A percentile compares a stretch with the other conserved stretches of the same genome.
Conservation (phyloP, 2,888 invertebrate species). For the Drosophila acutilabella region DNA sequence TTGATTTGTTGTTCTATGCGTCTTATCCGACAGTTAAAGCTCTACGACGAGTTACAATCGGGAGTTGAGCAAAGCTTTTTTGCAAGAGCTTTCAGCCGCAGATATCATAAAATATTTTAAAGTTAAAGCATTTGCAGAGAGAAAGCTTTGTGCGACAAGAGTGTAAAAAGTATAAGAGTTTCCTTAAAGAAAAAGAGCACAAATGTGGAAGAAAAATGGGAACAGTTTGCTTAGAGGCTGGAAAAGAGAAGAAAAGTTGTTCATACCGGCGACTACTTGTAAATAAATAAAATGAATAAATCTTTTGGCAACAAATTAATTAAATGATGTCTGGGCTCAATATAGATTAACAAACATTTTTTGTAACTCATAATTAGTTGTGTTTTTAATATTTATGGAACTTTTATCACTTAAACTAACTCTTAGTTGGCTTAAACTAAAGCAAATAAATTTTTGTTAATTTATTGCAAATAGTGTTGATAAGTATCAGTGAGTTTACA, state of each 20-base stretch:
- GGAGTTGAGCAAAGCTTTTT: conserved; percentile 30
- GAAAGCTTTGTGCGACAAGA: conserved; percentile 29
- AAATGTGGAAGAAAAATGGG: conserved; percentile 32
- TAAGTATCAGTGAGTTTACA: neutral
- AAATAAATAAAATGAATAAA: conserved; percentile 2
- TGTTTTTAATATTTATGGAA: conserved; percentile 8
- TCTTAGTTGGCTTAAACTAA: neutral
- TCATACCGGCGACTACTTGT: no score
- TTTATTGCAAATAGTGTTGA: conserved; percentile 5
- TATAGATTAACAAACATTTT: neutral
- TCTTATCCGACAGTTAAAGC: conserved; percentile 11
- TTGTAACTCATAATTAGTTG: neutral
- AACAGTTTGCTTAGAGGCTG: conserved; percentile 25
- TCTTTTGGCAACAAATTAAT: neutral
- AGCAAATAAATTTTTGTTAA: conserved; percentile 3
- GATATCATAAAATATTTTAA: conserved; percentile 44
- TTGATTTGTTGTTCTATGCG: conserved; percentile 5
- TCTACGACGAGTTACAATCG: neutral
- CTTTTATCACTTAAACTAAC: neutral
- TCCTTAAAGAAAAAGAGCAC: conserved; percentile 3
- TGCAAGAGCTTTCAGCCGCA: conserved; percentile 34
- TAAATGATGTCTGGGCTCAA: neutral
- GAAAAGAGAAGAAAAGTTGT: neutral
- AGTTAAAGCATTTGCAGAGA: conserved; percentile 33
- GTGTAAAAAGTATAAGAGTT: conserved; percentile 39